phyloP scores from a whole-genome alignment of 2,797 vertebrate genomes.

The Gambusia yucatana region DNA sequence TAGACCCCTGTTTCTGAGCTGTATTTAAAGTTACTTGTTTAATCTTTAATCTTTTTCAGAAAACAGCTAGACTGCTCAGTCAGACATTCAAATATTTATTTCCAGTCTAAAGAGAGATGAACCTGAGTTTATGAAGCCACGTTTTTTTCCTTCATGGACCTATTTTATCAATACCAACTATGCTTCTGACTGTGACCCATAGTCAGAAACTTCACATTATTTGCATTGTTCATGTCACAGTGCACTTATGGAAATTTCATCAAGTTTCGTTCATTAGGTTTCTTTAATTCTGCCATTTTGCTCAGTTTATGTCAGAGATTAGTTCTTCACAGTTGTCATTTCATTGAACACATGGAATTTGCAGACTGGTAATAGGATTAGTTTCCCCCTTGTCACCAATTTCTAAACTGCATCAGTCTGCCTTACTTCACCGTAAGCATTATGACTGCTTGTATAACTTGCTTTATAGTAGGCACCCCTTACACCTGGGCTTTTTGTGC shows the following conservation, averaged over 20 bases:
- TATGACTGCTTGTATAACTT: conserved; percentile 6
- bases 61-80: neutral
- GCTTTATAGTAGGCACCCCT: neutral
- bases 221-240: neutral
- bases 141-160: neutral
- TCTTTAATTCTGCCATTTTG: neutral
- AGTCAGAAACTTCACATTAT: neutral
- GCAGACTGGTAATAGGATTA: conserved; percentile 56
- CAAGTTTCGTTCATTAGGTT: neutral
- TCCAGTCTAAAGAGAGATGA: neutral
- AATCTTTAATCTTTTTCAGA: neutral
- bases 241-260: neutral
- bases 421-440: conserved; percentile 26
- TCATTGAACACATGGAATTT: conserved; percentile 44
- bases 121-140: neutral
- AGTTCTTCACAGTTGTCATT: conserved; percentile 25
- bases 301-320: conserved; percentile 25
- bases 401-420: conserved; percentile 34
- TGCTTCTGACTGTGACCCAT: neutral
- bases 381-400: conserved; percentile 43
- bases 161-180: neutral
- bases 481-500: neutral
- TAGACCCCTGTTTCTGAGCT: neutral
- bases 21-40: neutral
- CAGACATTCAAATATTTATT: neutral